Base-by-base conservation (phyloP, 2,113 vertebrate species). In the Acanthochromis polyacanthus region DNA sequence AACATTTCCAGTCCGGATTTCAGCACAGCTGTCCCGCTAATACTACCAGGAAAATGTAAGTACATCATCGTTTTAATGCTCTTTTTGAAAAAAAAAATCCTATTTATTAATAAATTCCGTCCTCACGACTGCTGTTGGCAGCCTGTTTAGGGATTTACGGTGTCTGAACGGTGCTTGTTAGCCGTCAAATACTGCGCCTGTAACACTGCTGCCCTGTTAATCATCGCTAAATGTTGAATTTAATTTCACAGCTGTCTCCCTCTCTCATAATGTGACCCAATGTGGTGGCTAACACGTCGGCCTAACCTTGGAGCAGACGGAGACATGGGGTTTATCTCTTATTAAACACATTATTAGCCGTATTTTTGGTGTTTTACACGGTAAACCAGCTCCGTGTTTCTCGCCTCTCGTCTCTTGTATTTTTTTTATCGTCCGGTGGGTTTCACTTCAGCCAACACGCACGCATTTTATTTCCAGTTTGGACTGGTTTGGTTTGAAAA, bases 1-100 rank as follows among this genome's bases (percentile, higher is more conserved):
- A 75, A 82, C 83, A 71, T 66, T 52, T 85, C 75, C 88, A 84
- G 75, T 80, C 86, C 89, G 88, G 92, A 81, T 91, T 82, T 85
- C 81, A 81, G 78, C 84, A 67, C 85, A 78, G 84, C 84, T 76
- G 87, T 84, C 81, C 17, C 81, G 75, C 83, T 81, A 71, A 60
- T 16, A 77, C 69, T 16, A 68, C 79, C 88, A 79, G 55, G 53
- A 89, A 89, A 51, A 94, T 94, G 93, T 94, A 77, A 94, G 93
- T 90, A 75, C 46, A 23, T 0, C 52, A 3, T 16, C 32, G 3
- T 73, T 68, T 75, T n/a, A 51, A 51, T 12, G 0, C 30, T 45
- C 19, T 16, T 22, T 16, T 45, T 64, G 0, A 57, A 15, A 20
- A 71, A 48, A 48, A 48, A 6, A 36, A 36, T 15, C 32, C 62